These are phyloP conservation scores for Zoanthus sociatus DNA, from an alignment of 92 coral and sea anemone genomes.

Conservation along the genomic window DNA sequence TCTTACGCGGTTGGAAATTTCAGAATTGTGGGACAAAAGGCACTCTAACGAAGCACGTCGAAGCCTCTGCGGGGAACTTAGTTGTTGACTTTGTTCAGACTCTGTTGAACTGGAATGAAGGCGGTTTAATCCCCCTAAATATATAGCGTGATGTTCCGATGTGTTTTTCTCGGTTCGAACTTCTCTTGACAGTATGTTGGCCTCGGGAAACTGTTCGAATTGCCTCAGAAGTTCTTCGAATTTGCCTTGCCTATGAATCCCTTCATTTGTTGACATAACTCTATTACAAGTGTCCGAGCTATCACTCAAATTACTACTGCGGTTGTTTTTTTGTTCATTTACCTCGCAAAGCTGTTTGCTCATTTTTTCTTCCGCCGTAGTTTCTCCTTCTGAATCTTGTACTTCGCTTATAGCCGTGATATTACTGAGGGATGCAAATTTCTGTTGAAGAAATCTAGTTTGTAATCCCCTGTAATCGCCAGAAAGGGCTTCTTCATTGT, in stretches of 20 bases:
- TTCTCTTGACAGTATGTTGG: background rate
- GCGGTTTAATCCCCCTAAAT: background rate
- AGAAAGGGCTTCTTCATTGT: constrained; percentile 10
- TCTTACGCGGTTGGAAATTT: background rate
- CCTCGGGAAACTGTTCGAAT: background rate
- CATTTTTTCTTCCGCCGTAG: background rate
- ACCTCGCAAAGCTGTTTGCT: background rate
- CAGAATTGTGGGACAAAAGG: constrained; percentile 13
- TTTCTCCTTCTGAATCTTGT: constrained; percentile 25
- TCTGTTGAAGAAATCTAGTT: constrained; percentile 21
- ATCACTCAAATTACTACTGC: background rate
- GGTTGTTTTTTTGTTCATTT: background rate
- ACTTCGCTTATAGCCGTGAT: constrained; percentile 24
- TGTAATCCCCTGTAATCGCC: constrained; percentile 21
- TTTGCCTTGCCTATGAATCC: background rate
- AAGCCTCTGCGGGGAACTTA: constrained; percentile 38
- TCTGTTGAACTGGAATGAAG: background rate
- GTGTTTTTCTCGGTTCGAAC: background rate
- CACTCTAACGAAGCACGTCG: constrained; percentile 40
- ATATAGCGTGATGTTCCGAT: background rate
- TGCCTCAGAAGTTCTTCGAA: background rate
- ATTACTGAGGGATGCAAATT: constrained; percentile 38
- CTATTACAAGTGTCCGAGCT: background rate
- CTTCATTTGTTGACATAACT: constrained; percentile 32
- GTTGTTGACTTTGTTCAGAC: background rate